phyloP scores from a whole-genome alignment of 1,140 invertebrate genomes.

The Penaeus chinensis region DNA sequence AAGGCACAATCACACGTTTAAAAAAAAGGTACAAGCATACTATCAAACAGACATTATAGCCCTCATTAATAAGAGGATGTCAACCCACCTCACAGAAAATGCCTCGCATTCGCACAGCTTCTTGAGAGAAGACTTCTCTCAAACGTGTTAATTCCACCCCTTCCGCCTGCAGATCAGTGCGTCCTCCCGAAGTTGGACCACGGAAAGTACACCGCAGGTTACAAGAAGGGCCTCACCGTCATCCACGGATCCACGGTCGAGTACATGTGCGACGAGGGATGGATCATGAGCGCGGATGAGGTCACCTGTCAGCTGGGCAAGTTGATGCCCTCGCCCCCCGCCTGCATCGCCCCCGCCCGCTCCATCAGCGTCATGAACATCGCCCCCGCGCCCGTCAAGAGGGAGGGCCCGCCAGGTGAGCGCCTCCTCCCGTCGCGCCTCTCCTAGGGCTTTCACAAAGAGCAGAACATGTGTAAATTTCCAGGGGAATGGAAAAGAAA shows the following conservation, averaged over 20 bases:
- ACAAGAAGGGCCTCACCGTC: conserved; percentile 81
- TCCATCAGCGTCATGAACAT: conserved; percentile 49
- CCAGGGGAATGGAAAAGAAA: no score
- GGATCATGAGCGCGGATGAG: conserved; percentile 48
- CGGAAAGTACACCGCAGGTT: conserved; percentile 81
- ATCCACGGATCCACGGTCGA: conserved; percentile 77
- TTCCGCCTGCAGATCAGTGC: conserved; percentile 74
- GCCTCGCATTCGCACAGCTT: no score
- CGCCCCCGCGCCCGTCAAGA: conserved; percentile 44
- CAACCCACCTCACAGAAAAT: no score
- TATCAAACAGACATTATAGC: no score
- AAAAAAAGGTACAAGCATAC: no score
- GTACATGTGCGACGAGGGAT: conserved; percentile 66
- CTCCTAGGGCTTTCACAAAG: no score
- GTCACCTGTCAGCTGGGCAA: conserved; percentile 78
- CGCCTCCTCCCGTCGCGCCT: no score
- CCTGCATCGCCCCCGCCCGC: conserved; percentile 68
- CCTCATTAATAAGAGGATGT: no score
- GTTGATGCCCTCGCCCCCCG: conserved; percentile 73
- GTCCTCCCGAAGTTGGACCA: conserved; percentile 78
- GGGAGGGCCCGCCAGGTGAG: conserved; percentile 28
- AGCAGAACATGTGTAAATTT: no score
- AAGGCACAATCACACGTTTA: no score
- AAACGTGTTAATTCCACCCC: no score
- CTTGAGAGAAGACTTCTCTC: no score